phyloP scores from a whole-genome alignment of 2,888 invertebrate species.

The Euplexia lucipara region DNA sequence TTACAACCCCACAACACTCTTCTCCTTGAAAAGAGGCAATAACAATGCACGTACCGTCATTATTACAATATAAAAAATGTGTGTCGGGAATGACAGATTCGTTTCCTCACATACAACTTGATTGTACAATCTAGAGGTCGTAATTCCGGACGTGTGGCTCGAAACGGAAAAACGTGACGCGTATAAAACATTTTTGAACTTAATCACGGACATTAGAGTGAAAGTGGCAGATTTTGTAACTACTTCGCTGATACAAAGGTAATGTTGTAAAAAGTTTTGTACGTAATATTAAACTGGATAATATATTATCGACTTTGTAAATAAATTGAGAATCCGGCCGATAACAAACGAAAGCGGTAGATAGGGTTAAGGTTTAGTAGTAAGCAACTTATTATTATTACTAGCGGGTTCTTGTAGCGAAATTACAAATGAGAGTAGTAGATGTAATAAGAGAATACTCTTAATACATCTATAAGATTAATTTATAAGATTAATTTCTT shows the following conservation, averaged over 20 bases:
- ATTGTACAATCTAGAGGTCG: slow-evolving; percentile 42
- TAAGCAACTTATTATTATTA: no score
- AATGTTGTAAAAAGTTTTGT: not conserved
- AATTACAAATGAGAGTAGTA: no score
- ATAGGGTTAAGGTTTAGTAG: no score
- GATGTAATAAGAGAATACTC: no score
- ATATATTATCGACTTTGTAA: no score
- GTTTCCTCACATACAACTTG: slow-evolving; percentile 49
- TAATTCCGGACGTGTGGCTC: slow-evolving; percentile 45
- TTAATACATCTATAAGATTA: no score
- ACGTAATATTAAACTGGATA: not conserved
- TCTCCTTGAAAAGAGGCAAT: not conserved
- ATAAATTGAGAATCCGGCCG: no score
- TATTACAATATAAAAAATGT: slow-evolving; percentile 51
- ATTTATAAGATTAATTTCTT: no score
- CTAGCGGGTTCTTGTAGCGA: no score
- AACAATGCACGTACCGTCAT: slow-evolving; percentile 41
- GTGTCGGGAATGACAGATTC: slow-evolving; percentile 50
- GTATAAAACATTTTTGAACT: slow-evolving; percentile 54
- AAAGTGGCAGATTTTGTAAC: slow-evolving; percentile 5
- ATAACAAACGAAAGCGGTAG: no score
- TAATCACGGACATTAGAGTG: slow-evolving; percentile 34
- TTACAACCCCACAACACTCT: not conserved
- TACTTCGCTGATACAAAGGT: not conserved
- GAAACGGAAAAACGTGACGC: slow-evolving; percentile 41